Percentiles rank a stretch among this genome's conserved stretches.
Conservation (phyloP, 2,888 invertebrate genomes). For the Rhodophaea formosa region DNA sequence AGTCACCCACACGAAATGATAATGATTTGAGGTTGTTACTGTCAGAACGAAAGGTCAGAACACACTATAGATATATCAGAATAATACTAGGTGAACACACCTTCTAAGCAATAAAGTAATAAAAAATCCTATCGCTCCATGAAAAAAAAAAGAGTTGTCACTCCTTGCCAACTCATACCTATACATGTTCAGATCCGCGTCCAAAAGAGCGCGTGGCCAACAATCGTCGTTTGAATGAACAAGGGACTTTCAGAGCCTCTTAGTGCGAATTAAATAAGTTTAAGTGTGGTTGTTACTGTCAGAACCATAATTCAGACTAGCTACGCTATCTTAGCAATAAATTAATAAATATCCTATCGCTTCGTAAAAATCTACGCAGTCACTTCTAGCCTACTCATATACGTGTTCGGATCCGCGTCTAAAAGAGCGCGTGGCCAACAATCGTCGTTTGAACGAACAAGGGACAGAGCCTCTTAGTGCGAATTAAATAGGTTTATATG, state of each 20-base stretch:
- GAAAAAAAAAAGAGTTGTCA: background rate
- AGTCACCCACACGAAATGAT: too few relatives aligned
- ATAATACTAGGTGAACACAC: too few relatives aligned
- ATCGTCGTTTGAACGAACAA: slow-evolving; percentile 61
- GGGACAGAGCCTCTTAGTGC: slow-evolving; percentile 55
- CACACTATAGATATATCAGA: too few relatives aligned
- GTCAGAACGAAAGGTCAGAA: too few relatives aligned
- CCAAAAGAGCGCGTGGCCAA: slow-evolving; percentile 46
- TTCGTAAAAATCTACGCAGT: too few relatives aligned
- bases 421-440: slow-evolving; percentile 50
- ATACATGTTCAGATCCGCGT: slow-evolving; percentile 23
- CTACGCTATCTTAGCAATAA: too few relatives aligned
- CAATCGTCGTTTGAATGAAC: slow-evolving; percentile 61
- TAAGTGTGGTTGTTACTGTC: slow-evolving; percentile 49
- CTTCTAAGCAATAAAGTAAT: too few relatives aligned
- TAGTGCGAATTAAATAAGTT: slow-evolving; percentile 65
- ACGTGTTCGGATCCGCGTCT: slow-evolving; percentile 21
- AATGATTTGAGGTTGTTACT: too few relatives aligned
- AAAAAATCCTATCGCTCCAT: background rate
- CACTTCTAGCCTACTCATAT: too few relatives aligned
- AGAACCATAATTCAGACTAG: too few relatives aligned
- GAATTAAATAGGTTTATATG: slow-evolving; percentile 64
- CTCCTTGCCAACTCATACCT: background rate
- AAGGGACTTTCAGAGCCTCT: slow-evolving; percentile 56
- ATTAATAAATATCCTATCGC: too few relatives aligned